Conservation (phyloP, 2,113 vertebrate species). For the Leucosticte australis region DNA sequence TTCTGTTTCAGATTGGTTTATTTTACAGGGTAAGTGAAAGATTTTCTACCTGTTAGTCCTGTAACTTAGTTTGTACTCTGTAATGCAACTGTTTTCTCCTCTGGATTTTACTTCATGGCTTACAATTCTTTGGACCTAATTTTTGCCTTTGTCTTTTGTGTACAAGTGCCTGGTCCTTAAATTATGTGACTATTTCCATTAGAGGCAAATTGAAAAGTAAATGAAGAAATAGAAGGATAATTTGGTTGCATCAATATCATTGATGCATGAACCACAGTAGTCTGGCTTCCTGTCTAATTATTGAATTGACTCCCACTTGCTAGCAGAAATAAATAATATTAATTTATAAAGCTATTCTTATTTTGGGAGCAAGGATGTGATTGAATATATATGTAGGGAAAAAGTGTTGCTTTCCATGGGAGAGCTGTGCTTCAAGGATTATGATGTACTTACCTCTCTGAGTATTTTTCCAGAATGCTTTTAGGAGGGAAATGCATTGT, state of each 20-base stretch:
- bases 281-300: background rate
- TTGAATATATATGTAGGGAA: accelerated
- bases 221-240: background rate
- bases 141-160: background rate
- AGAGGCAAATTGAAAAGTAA: conserved; percentile 7
- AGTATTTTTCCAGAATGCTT: background rate
- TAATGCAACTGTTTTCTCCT: background rate
- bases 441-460: background rate
- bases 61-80: background rate
- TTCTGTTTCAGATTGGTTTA: background rate
- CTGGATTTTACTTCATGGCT: background rate
- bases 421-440: background rate
- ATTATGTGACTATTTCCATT: background rate
- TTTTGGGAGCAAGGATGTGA: background rate
- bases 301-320: conserved; percentile 8
- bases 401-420: background rate
- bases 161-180: background rate
- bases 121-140: background rate
- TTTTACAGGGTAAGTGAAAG: background rate
- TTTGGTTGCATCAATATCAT: background rate
- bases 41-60: background rate
- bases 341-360: background rate
- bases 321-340: background rate
- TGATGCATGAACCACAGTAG: background rate
- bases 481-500: background rate